Evolutionary conservation across 2,888 invertebrate genomes (phyloP).

Genomic region (Sericinus montela): DNA sequence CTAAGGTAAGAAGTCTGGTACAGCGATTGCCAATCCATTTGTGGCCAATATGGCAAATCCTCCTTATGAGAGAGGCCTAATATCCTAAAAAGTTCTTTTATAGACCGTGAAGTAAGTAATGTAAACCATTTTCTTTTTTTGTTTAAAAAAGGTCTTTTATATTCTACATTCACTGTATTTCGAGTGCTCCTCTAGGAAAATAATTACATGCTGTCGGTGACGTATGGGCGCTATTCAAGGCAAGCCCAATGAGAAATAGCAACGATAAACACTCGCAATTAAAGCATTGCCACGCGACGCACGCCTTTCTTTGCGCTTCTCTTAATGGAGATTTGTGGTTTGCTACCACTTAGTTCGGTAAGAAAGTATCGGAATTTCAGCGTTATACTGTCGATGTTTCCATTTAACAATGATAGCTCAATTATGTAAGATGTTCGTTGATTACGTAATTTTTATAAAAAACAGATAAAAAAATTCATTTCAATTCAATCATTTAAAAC

Average conservation of each 20-base stretch:
- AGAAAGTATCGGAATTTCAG: conserved; percentile 31
- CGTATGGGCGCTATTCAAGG: conserved; percentile 74
- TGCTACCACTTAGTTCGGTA: conserved; percentile 32
- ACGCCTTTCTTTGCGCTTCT: conserved; percentile 70
- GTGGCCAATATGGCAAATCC: too few species aligned
- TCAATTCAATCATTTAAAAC: too few species aligned
- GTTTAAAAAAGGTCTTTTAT: neutral
- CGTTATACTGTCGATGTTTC: conserved; percentile 16
- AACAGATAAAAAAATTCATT: too few species aligned
- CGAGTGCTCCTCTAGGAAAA: conserved; percentile 68
- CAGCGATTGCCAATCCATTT: too few species aligned
- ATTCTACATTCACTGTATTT: conserved; percentile 48
- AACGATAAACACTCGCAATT: conserved; percentile 75
- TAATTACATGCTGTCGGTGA: conserved; percentile 74
- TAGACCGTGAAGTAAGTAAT: too few species aligned
- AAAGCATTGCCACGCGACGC: conserved; percentile 76
- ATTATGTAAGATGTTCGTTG: too few species aligned
- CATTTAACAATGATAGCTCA: conserved; percentile 5
- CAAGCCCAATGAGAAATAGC: conserved; percentile 69
- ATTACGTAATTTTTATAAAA: too few species aligned
- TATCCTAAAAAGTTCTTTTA: too few species aligned
- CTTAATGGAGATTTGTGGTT: conserved; percentile 68
- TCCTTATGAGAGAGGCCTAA: too few species aligned
- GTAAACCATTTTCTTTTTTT: too few species aligned
- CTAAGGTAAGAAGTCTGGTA: too few species aligned